Evolutionary conservation across 2,888 invertebrate genomes (phyloP).

Genomic region (Thumatha senex): DNA sequence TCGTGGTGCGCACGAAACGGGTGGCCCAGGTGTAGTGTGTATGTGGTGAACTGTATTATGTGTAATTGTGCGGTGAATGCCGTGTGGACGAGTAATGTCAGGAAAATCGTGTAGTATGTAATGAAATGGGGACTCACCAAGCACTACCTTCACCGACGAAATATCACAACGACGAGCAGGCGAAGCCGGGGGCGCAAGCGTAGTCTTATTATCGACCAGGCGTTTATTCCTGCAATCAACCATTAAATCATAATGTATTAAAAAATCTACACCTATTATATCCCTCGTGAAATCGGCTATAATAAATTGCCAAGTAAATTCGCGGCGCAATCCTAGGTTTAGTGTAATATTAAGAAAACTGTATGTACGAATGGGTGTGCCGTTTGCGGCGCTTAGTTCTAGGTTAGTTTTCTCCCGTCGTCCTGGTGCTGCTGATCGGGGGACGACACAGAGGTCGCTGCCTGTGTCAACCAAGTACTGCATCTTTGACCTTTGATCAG

Average conservation of each 20-base stretch:
- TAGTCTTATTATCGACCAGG: neutral
- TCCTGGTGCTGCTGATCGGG: fast-evolving
- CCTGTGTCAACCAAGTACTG: too few species aligned
- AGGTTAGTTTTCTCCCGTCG: neutral
- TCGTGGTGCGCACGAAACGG: too few species aligned
- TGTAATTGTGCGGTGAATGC: too few species aligned
- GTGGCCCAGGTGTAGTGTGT: too few species aligned
- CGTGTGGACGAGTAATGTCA: too few species aligned
- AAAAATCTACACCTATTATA: neutral
- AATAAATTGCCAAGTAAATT: neutral
- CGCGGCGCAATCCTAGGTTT: neutral
- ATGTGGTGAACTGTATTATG: too few species aligned
- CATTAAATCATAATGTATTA: too few species aligned
- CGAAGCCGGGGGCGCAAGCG: neutral
- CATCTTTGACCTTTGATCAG: too few species aligned
- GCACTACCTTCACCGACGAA: too few species aligned
- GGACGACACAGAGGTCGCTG: neutral
- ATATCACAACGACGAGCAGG: neutral
- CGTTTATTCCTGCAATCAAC: neutral
- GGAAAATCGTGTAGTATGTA: too few species aligned
- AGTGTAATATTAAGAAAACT: neutral
- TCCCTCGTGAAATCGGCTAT: neutral
- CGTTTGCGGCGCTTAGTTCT: neutral
- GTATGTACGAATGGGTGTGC: neutral
- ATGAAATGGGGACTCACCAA: too few species aligned